phyloP scores from a whole-genome alignment of 2,797 vertebrate genomes.

The Erpetoichthys calabaricus region DNA sequence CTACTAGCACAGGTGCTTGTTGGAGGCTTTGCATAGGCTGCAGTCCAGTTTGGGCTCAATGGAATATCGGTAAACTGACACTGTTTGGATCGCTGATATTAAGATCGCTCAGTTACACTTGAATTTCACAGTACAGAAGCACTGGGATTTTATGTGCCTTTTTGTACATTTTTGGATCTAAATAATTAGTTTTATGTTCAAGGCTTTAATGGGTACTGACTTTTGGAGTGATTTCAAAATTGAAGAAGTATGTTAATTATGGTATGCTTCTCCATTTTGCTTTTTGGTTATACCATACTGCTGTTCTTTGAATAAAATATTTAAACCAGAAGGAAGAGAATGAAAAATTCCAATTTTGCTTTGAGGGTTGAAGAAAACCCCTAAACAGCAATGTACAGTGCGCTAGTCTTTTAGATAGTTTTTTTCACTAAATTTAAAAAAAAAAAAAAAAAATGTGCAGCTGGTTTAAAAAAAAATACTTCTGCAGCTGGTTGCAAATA shows the following conservation, averaged over 20 bases:
- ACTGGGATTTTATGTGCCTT: slow-evolving; percentile 99
- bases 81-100: slow-evolving; percentile 72
- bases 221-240: slow-evolving; percentile 83
- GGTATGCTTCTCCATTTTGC: slow-evolving; percentile 70
- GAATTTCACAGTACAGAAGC: slow-evolving; percentile 99
- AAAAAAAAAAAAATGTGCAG: slow-evolving; percentile 27
- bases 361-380: slow-evolving; percentile 46
- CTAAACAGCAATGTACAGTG: slow-evolving; percentile 73
- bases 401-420: slow-evolving; percentile 77
- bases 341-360: slow-evolving; percentile 59
- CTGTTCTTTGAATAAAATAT: slow-evolving; percentile 73
- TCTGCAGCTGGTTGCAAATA: slow-evolving; percentile 89
- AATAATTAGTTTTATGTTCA: slow-evolving; percentile 98
- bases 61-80: slow-evolving; percentile 77
- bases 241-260: slow-evolving; percentile 75
- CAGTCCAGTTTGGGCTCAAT: slow-evolving; percentile 69
- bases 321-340: slow-evolving; percentile 39
- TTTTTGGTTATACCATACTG: slow-evolving; percentile 75
- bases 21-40: slow-evolving; percentile 81
- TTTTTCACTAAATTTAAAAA: slow-evolving; percentile 68
- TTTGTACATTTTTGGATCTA: slow-evolving; percentile 98
- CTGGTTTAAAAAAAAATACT: slow-evolving; percentile 24
- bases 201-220: slow-evolving; percentile 99
- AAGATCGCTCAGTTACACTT: slow-evolving; percentile 94
- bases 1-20: slow-evolving; percentile 91